Evolutionary conservation across 2,113 vertebrate species (phyloP).

Genomic region (Paraplagusia blochii): DNA sequence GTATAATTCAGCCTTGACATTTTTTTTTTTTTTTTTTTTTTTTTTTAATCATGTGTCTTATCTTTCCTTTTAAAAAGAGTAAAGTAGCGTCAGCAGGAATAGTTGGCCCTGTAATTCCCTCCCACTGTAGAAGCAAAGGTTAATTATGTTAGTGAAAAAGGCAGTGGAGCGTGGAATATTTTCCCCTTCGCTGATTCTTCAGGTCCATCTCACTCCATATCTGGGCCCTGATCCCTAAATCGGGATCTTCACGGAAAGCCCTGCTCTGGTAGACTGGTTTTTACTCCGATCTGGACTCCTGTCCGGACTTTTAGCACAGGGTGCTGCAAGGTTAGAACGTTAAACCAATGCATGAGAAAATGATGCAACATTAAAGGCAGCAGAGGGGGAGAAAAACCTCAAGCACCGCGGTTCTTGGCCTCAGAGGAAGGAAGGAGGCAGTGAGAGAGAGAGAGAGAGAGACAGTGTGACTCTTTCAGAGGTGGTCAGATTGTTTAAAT

Average conservation of each 20-base stretch:
- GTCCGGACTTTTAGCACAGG: conserved; percentile 45
- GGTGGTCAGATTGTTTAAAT: conserved; percentile 61
- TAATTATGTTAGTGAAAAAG: conserved; percentile 60
- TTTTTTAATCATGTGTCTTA: conserved; percentile 43
- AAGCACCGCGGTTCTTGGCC: conserved; percentile 53
- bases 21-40: too few relatives aligned
- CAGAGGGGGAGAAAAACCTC: conserved; percentile 21
- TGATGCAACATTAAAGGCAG: conserved; percentile 63
- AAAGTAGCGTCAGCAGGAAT: conserved; percentile 55
- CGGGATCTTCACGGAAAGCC: conserved; percentile 34
- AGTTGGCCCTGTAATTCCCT: conserved; percentile 40
- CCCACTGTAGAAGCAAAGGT: conserved; percentile 34
- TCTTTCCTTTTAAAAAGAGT: conserved; percentile 31
- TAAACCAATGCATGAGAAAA: conserved; percentile 46
- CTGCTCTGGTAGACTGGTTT: conserved; percentile 29
- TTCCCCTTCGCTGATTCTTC: conserved; percentile 43
- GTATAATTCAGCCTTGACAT: conserved; percentile 24
- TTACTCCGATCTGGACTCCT: conserved; percentile 21
- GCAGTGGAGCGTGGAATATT: conserved; percentile 37
- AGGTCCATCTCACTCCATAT: conserved; percentile 39
- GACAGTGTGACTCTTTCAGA: conserved; percentile 29
- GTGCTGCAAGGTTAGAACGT: conserved; percentile 22
- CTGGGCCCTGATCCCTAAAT: conserved; percentile 46
- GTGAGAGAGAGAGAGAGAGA: conserved; percentile 24
- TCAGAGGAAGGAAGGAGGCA: conserved; percentile 59